Evolutionary conservation across 2,888 invertebrate species (phyloP).

Genomic region (Macaria notata): DNA sequence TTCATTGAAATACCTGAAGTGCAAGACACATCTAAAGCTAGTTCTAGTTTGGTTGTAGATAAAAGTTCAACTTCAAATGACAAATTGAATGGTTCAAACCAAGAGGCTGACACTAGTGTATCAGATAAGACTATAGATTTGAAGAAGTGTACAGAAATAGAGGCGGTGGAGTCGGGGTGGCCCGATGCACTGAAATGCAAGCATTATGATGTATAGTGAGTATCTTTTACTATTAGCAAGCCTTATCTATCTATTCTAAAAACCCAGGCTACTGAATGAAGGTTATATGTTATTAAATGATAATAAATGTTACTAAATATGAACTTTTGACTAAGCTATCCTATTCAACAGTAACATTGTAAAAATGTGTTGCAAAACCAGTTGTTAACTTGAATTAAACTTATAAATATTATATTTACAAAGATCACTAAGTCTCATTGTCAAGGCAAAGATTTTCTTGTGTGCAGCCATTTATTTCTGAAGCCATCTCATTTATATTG

Average conservation of each 20-base stretch:
- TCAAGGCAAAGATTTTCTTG: no score
- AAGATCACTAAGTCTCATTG: no score
- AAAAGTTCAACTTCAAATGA: slow-evolving; percentile 32
- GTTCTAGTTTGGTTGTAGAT: slow-evolving; percentile 23
- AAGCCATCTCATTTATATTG: no score
- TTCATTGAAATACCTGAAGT: slow-evolving; percentile 63
- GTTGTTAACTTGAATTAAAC: no score
- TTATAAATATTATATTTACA: no score
- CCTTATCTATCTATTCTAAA: neutral
- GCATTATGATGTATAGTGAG: slow-evolving; percentile 88
- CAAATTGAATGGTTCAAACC: slow-evolving; percentile 34
- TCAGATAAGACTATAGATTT: slow-evolving; percentile 59
- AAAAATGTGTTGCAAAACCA: no score
- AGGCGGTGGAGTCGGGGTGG: slow-evolving; percentile 76
- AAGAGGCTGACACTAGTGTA: slow-evolving; percentile 53
- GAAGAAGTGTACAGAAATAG: slow-evolving; percentile 57
- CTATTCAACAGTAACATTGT: no score
- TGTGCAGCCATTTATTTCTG: no score
- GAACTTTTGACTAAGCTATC: no score
- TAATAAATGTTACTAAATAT: no score
- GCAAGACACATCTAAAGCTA: slow-evolving; percentile 19
- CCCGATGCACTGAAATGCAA: slow-evolving; percentile 84
- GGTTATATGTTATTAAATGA: no score
- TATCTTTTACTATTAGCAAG: slow-evolving; percentile 39
- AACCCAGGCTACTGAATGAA: no score